A percentile compares a stretch with the other conserved stretches of the same genome.
These are phyloP conservation scores for Lycaon pictus DNA, from an alignment of 2,113 vertebrate species.

Conservation along the genomic window DNA sequence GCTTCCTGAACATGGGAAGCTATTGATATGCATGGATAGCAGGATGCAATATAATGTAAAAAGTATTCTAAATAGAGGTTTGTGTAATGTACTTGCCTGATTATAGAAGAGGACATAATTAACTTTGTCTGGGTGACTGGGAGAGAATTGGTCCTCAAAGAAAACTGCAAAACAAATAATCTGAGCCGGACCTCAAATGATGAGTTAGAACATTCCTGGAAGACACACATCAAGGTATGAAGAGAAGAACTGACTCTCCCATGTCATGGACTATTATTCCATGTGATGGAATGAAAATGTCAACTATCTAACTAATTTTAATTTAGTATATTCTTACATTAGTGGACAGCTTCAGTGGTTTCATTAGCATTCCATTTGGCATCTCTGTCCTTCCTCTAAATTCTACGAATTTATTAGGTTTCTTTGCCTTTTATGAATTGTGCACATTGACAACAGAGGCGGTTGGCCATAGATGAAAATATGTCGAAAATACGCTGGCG, in stretches of 20 bases:
- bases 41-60: neutral
- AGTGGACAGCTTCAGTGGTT: neutral
- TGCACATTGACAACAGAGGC: neutral
- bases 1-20: neutral
- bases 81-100: neutral
- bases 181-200: neutral
- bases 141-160: neutral
- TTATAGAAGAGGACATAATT: neutral
- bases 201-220: neutral
- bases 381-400: neutral
- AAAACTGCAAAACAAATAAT: neutral
- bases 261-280: neutral
- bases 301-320: neutral
- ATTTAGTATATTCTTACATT: neutral
- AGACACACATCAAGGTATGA: neutral
- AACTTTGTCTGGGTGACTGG: neutral
- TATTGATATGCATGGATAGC: neutral
- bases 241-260: neutral
- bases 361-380: neutral
- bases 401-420: neutral
- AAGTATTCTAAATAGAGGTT: neutral
- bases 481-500: neutral
- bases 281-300: neutral
- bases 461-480: neutral
- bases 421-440: constrained; percentile 7